These are phyloP conservation scores for Wiebesia pumilae DNA, from an alignment of 1,140 invertebrate species.

Conservation along the genomic window DNA sequence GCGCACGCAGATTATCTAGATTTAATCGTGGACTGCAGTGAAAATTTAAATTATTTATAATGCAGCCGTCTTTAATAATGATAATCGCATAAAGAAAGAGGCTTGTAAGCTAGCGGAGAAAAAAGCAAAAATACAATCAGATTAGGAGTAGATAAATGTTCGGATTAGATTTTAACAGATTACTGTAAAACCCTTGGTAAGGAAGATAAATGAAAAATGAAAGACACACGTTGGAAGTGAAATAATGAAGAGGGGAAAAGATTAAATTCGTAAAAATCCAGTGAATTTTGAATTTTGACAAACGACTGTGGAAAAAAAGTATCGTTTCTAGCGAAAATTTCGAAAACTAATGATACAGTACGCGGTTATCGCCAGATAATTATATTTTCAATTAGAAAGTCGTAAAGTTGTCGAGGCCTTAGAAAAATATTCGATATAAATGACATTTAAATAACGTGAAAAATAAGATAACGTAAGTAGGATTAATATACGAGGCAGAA, in stretches of 20 bases:
- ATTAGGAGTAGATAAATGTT: background rate
- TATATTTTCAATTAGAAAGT: background rate
- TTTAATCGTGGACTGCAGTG: background rate
- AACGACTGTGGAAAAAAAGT: background rate
- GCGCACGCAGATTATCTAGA: background rate
- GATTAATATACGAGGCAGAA: background rate
- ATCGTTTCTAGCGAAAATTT: background rate
- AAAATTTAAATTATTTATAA: slow-evolving; percentile 2
- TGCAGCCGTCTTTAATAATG: background rate
- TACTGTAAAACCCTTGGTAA: background rate
- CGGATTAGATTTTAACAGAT: background rate
- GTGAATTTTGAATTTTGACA: no score
- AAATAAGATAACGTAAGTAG: background rate
- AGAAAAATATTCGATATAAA: no score
- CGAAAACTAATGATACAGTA: background rate
- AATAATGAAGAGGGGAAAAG: background rate
- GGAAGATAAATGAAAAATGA: background rate
- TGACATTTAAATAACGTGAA: no score
- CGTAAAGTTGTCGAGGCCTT: no score
- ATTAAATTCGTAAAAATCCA: background rate
- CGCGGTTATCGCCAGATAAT: background rate
- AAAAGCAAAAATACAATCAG: background rate
- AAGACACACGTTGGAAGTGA: background rate
- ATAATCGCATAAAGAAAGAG: background rate
- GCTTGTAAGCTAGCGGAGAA: background rate